Evolutionary conservation across 2,113 vertebrate species (phyloP), one percentile per base, ranked within the genome.

Genomic region (Talpa occidentalis): DNA sequence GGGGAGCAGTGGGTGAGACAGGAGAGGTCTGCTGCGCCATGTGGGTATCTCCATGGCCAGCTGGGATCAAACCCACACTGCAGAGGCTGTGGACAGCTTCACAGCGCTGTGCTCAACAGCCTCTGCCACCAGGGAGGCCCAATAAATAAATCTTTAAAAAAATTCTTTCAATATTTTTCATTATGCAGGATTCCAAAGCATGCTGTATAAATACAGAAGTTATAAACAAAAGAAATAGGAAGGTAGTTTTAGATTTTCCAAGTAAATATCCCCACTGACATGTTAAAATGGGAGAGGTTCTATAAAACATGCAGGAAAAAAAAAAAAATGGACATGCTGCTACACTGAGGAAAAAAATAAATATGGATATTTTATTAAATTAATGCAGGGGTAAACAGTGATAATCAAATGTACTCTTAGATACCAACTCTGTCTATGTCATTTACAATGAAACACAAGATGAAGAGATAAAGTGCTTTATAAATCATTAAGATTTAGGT

Each of bases 281-380:
- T 64, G 10, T 78, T 80, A 76, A 94, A 32, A 22, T 76, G 28
- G 21, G 12, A 76, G 4, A 74, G 26, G 16, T 81, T 87, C 88
- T 90, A 76, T 44, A 79, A 88, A 84, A 77, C 10, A 59, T 10
- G 22, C 4, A 66, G 47, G 66, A 91, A 91, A 93, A 90, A 35
- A 90, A 91, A 95, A 35, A 92, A 91, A 95, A 88, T 52, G 3
- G 42, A 92, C 78, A 93, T 6, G 40, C 28, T 69, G 42, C 7
- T 60, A 0, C 16, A 66, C 10, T 47, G 22, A 91, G 47, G 35
- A 94, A 70, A 28, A 91, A 87, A 97, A 97, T 95, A 95, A 97
- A 97, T 95, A 95, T 44, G 17, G 87, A 64, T 54, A 91, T 88
- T 96, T 96, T 96, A 97, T 97, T 96, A 94, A 96, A 74, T 96